Conservation (phyloP, 2,888 invertebrate genomes). For the Diarsia dahlii region DNA sequence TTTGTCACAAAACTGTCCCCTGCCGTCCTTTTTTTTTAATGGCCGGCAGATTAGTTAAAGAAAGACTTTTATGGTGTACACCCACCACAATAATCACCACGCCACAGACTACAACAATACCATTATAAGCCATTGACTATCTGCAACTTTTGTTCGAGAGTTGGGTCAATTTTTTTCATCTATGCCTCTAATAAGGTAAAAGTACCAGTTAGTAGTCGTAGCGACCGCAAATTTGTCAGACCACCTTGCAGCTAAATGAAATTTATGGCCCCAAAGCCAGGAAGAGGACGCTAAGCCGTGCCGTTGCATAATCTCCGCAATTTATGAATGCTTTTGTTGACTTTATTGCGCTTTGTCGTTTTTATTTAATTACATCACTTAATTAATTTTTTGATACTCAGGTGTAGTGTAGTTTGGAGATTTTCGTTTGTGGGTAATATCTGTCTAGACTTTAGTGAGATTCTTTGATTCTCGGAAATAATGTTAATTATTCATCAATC, state of each 20-base stretch:
- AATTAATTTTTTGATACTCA: slow-evolving; percentile 64
- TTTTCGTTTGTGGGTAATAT: slow-evolving; percentile 5
- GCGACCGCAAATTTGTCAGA: slow-evolving; percentile 90
- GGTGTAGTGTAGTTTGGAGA: neutral
- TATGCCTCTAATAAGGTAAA: slow-evolving; percentile 76
- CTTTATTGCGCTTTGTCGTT: slow-evolving; percentile 82
- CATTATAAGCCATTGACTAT: slow-evolving; percentile 50
- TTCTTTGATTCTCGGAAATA: neutral
- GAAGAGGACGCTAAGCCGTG: slow-evolving; percentile 87
- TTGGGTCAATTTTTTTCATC: slow-evolving; percentile 64
- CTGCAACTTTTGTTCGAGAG: slow-evolving; percentile 57
- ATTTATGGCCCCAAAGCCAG: slow-evolving; percentile 88
- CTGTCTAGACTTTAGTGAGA: neutral
- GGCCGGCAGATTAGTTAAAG: slow-evolving; percentile 66
- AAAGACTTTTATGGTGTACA: slow-evolving; percentile 64
- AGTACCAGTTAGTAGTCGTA: slow-evolving; percentile 76
- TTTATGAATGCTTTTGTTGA: slow-evolving; percentile 87
- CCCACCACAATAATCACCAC: slow-evolving; percentile 66
- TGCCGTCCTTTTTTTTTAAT: slow-evolving; percentile 62
- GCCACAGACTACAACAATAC: slow-evolving; percentile 69
- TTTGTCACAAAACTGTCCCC: slow-evolving; percentile 60
- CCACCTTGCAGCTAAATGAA: slow-evolving; percentile 89
- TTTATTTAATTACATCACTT: slow-evolving; percentile 76
- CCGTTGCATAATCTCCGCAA: slow-evolving; percentile 89
- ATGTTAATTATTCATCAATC: neutral